Evolutionary conservation across 2,797 vertebrate species (phyloP).

Genomic region (Lepidocolaptes lacrymiger): DNA sequence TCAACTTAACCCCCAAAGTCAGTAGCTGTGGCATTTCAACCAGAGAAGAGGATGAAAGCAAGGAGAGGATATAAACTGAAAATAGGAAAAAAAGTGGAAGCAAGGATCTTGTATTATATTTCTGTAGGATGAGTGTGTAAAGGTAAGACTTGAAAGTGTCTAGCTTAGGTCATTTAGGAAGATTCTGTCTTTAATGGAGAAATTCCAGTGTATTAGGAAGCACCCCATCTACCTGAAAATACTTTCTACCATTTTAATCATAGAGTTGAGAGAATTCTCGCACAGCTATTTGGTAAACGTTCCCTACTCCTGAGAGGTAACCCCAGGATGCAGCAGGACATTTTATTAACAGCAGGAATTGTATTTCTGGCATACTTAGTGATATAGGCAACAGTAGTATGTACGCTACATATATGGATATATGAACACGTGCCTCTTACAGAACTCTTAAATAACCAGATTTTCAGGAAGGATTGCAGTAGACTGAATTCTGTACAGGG

Average conservation of each 20-base stretch:
- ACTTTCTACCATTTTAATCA: neutral
- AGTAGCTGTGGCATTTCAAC: neutral
- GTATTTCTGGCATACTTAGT: neutral
- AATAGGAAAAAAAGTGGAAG: neutral
- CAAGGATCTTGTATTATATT: neutral
- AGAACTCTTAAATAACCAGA: neutral
- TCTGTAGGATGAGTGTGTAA: neutral
- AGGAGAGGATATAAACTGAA: neutral
- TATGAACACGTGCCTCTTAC: neutral
- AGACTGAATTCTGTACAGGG: neutral
- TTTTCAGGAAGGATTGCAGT: neutral
- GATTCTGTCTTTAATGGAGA: neutral
- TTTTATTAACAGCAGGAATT: neutral
- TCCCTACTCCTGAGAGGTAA: neutral
- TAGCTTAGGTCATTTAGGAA: neutral
- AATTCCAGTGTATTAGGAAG: neutral
- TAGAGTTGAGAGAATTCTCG: neutral
- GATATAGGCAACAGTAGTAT: neutral
- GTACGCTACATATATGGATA: fast-evolving
- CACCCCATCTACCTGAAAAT: neutral
- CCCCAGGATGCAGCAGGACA: neutral
- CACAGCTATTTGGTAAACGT: neutral
- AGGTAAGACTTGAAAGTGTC: neutral
- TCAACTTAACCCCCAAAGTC: neutral
- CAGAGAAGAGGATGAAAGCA: neutral